Evolutionary conservation across 2,797 vertebrate species (phyloP).

Genomic region (Hippoglossus hippoglossus): DNA sequence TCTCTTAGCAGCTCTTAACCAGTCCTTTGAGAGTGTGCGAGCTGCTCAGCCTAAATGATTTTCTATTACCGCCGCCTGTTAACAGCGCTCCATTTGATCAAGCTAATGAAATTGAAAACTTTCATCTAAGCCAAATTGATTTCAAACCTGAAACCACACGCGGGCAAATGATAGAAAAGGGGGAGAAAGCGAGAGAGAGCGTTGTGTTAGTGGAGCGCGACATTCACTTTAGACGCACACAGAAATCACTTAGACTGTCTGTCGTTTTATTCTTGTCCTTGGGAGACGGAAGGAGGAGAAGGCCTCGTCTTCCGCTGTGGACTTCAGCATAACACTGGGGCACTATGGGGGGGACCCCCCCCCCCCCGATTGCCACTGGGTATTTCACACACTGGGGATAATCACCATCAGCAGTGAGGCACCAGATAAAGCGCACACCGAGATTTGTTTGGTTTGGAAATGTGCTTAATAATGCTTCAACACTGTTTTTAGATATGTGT

Average conservation of each 20-base stretch:
- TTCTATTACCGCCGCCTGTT: slow-evolving; percentile 82
- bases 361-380: too few species aligned
- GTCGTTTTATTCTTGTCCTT: slow-evolving; percentile 49
- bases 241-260: slow-evolving; percentile 67
- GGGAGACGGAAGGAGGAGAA: slow-evolving; percentile 18
- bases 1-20: slow-evolving; percentile 69
- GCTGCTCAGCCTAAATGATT: slow-evolving; percentile 77
- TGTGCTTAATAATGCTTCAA: too few species aligned
- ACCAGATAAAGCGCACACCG: too few species aligned
- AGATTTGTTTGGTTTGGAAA: too few species aligned
- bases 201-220: slow-evolving; percentile 51
- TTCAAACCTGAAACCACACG: slow-evolving; percentile 76
- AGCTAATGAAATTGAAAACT: slow-evolving; percentile 86
- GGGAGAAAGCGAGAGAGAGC: not conserved
- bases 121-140: slow-evolving; percentile 85
- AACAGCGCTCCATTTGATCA: slow-evolving; percentile 83
- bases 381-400: too few species aligned
- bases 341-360: too few species aligned
- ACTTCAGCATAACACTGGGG: too few species aligned
- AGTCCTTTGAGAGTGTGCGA: slow-evolving; percentile 72
- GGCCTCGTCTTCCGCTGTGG: slow-evolving; percentile 17
- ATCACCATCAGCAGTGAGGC: too few species aligned
- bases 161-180: slow-evolving; percentile 1
- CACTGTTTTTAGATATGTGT: not conserved
- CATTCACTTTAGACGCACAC: slow-evolving; percentile 51